Percentiles rank a stretch among this genome's conserved stretches.
phyloP scores from a whole-genome alignment of 2,797 vertebrate species.

The Tokudaia tokunoshimensis region DNA sequence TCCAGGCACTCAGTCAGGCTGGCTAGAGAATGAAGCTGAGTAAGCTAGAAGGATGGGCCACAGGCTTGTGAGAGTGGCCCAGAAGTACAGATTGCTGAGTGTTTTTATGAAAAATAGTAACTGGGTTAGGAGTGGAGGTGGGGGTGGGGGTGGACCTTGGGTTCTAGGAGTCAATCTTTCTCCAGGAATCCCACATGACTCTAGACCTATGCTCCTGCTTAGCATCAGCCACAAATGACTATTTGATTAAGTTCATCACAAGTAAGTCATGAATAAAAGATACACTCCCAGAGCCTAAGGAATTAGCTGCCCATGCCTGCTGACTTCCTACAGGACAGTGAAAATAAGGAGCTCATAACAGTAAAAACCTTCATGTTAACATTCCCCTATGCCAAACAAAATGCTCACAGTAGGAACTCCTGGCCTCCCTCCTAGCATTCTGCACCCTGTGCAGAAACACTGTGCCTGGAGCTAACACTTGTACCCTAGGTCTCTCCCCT shows the following conservation, averaged over 20 bases:
- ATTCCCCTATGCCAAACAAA: neutral
- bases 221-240: neutral
- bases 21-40: neutral
- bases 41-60: no score
- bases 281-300: neutral
- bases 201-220: no score
- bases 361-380: neutral
- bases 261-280: rapidly evolving
- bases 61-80: neutral
- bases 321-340: rapidly evolving
- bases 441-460: neutral
- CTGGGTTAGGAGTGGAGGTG: neutral
- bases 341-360: neutral
- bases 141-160: no score
- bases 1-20: neutral
- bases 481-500: neutral
- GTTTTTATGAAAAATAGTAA: neutral
- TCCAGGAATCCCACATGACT: neutral
- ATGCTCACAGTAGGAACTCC: neutral
- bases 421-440: neutral
- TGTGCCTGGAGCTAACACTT: neutral
- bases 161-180: neutral
- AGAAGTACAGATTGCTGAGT: neutral
- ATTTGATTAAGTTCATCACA: rapidly evolving
- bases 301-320: neutral